Base-by-base conservation (phyloP, 2,888 invertebrate species). In the Petrophora chlorosata region DNA sequence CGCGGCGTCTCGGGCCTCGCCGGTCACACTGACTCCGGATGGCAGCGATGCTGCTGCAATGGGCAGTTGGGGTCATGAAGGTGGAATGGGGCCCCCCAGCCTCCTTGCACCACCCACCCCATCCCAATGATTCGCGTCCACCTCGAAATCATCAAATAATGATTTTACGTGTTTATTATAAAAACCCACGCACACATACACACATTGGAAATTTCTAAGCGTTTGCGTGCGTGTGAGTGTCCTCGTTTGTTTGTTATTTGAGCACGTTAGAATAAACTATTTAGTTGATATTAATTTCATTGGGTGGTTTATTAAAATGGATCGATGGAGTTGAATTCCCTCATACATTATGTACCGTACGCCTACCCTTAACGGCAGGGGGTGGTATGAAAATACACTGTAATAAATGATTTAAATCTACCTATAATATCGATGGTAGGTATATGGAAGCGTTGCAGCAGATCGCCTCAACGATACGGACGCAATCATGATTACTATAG, bases 141-240 rank as follows among this genome's bases (percentile, higher is more conserved):
- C 85, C 85, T 75, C 82, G 78, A 74, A 86, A 88, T 90, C 90
- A 89, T 90, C 90, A 87, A 88, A 87, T 89, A 90, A 90, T 90
- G 85, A 89, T 90, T 88, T 86, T 79, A 77, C 77, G 77, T 82
- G 82, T 84, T 85, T 84, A 86, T 84, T 78, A 88, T 88, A 85
- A 88, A 89, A 87, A 79, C 15, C 28, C 15, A 36, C 35, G 26
- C 62, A 39, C 50, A 59, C 43, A 41, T 26, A 60, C 43, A 41
- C 22, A 50, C 35, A 48, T 19, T 17, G 43, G 39, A 64, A 58
- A 51, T 54, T 65, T 72, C 67, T 69, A 69, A 70, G 47, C 63
- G 38, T 29, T 36, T 10, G 43, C 40, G 45, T 48, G 35, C 10
- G 40, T 62, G 61, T 64, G 64, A 52, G 59, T 30, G 42, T 25